Evolutionary conservation across 1,140 invertebrate species (phyloP).

Genomic region (Heliothis subflexa): DNA sequence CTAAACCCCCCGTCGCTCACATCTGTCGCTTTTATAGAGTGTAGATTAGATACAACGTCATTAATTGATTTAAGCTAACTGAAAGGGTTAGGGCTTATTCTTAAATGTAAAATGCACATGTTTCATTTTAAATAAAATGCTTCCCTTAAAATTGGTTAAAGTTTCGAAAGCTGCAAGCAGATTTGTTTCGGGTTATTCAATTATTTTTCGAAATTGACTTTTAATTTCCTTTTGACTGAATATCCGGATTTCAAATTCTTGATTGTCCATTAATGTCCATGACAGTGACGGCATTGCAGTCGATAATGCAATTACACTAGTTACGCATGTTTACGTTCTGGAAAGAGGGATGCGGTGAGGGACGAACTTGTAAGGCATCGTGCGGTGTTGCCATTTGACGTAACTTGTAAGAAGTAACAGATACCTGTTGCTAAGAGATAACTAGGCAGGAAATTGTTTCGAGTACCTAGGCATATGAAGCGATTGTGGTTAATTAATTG

Average conservation of each 20-base stretch:
- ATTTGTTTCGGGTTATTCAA: not conserved
- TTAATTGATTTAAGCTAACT: slow-evolving; percentile 78
- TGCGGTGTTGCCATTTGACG: slow-evolving; percentile 36
- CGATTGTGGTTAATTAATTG: no score
- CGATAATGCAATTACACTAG: slow-evolving; percentile 65
- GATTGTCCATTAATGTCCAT: slow-evolving; percentile 50
- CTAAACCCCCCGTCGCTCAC: slow-evolving; percentile 77
- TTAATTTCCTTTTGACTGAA: slow-evolving; percentile 6
- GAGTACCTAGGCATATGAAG: no score
- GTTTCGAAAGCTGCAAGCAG: not conserved
- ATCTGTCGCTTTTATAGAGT: slow-evolving; percentile 78
- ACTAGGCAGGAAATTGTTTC: not conserved
- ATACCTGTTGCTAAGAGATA: slow-evolving; percentile 11
- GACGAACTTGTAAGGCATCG: slow-evolving; percentile 58
- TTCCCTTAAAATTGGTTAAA: not conserved
- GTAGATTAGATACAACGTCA: slow-evolving; percentile 80
- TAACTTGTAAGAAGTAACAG: slow-evolving; percentile 5
- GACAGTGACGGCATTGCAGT: slow-evolving; percentile 53
- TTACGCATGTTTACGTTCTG: slow-evolving; percentile 56
- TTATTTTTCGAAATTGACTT: slow-evolving; percentile 14
- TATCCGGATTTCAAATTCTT: slow-evolving; percentile 34
- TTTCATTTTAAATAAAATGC: slow-evolving; percentile 40
- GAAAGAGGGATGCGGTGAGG: slow-evolving; percentile 56
- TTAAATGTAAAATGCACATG: slow-evolving; percentile 66
- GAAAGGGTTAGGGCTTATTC: slow-evolving; percentile 74